Conservation (phyloP, 2,888 invertebrate genomes). For the Sepiola atlantica region DNA sequence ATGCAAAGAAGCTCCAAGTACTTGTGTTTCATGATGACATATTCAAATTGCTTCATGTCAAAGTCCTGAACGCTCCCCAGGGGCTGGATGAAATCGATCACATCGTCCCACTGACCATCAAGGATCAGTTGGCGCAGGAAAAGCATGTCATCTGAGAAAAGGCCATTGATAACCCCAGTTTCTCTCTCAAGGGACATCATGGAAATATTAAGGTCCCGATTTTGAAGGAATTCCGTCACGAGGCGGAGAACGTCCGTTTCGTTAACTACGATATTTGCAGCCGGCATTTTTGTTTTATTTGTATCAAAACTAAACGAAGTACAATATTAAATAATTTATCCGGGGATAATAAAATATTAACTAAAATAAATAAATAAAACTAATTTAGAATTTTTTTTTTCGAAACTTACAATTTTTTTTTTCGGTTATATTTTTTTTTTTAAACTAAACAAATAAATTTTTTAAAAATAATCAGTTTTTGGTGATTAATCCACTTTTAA, state of each 20-base stretch:
- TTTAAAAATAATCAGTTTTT: too few species aligned
- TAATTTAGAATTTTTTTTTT: background rate
- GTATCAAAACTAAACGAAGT: background rate
- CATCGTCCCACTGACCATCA: conserved; percentile 99
- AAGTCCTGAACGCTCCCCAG: conserved; percentile 84
- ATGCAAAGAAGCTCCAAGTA: conserved; percentile 95
- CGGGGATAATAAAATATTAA: background rate
- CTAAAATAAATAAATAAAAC: background rate
- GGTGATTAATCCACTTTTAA: background rate
- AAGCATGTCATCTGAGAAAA: conserved; percentile 93
- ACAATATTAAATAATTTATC: background rate
- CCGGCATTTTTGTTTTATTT: conserved; percentile 64
- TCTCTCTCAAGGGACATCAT: conserved; percentile 91
- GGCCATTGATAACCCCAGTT: conserved; percentile 82
- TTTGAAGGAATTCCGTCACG: conserved; percentile 78
- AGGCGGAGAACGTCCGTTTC: conserved; percentile 78
- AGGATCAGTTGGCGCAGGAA: conserved; percentile 94
- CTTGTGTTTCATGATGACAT: conserved; percentile 91
- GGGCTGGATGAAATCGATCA: conserved; percentile 95
- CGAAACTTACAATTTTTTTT: background rate
- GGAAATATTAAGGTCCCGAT: conserved; percentile 92
- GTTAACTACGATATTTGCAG: conserved; percentile 66
- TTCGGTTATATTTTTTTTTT: background rate
- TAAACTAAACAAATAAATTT: background rate
- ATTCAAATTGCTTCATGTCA: conserved; percentile 88